phyloP scores from a whole-genome alignment of 2,113 vertebrate species.

The Rana temporaria region DNA sequence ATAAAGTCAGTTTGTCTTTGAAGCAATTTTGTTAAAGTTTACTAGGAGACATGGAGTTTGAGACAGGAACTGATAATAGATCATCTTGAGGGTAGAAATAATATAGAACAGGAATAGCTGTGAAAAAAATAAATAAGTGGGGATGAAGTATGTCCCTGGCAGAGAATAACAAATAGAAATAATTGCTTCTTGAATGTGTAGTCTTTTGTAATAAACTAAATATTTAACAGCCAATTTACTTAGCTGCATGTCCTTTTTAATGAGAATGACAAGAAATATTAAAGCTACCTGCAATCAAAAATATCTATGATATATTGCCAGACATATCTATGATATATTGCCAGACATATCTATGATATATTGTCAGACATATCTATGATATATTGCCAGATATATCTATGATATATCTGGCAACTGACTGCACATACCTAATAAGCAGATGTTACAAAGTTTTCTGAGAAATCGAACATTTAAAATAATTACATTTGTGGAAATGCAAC shows the following conservation, averaged over 20 bases:
- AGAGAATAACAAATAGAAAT: neutral
- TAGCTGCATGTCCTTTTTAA: slow-evolving; percentile 1
- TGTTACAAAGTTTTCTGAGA: too few relatives aligned
- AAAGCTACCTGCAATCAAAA: neutral
- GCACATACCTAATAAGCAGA: neutral
- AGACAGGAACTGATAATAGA: neutral
- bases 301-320: neutral
- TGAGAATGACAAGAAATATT: neutral
- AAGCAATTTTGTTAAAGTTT: neutral
- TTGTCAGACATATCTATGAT: neutral
- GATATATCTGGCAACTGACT: neutral
- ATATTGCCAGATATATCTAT: neutral
- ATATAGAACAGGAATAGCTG: neutral
- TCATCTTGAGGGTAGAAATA: neutral
- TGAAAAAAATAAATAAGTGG: neutral
- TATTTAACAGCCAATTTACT: neutral
- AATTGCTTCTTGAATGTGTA: neutral
- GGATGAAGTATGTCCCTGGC: neutral
- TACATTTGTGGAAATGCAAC: too few relatives aligned
- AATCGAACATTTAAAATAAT: too few relatives aligned
- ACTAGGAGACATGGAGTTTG: neutral
- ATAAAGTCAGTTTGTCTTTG: slow-evolving; percentile 4
- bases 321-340: neutral
- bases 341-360: neutral
- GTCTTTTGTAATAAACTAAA: neutral